Percentiles rank a stretch among this genome's conserved stretches.
These are phyloP conservation scores for Melanostoma scalare DNA, from an alignment of 2,888 invertebrate genomes.

Conservation along the genomic window DNA sequence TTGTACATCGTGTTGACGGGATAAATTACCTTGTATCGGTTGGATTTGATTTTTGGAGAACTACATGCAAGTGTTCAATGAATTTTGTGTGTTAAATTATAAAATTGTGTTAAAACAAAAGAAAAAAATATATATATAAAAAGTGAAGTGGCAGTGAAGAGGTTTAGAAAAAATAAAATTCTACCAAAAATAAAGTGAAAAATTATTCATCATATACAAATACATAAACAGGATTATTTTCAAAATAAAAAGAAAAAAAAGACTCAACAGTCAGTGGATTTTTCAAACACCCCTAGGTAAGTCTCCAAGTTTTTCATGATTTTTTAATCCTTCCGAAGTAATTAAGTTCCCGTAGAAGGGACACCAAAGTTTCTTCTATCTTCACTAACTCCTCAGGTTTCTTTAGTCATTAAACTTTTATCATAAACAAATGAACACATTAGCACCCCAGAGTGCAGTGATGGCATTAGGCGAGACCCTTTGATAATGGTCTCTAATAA, in stretches of 20 bases:
- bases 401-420: conserved; percentile 49
- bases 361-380: conserved; percentile 34
- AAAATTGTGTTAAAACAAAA: neutral
- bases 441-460: conserved; percentile 13
- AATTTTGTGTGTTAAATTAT: no score
- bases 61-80: neutral
- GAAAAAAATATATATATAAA: neutral
- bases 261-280: conserved; percentile 34
- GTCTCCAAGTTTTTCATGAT: conserved; percentile 48
- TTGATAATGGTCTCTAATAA: neutral
- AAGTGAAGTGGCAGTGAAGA: neutral
- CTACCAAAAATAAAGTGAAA: neutral
- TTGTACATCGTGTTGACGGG: conserved; percentile 73
- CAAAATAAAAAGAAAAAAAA: conserved; percentile 7
- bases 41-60: neutral
- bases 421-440: conserved; percentile 51
- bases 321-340: conserved; percentile 45
- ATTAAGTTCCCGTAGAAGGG: conserved; percentile 17
- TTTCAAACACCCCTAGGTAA: conserved; percentile 22
- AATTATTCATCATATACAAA: neutral
- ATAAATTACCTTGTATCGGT: conserved; percentile 37
- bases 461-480: neutral
- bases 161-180: neutral
- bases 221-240: conserved; percentile 27
- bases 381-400: conserved; percentile 38